Conservation (phyloP, 53 echinoderm and acorn worm genomes). For the Astropecten irregularis region DNA sequence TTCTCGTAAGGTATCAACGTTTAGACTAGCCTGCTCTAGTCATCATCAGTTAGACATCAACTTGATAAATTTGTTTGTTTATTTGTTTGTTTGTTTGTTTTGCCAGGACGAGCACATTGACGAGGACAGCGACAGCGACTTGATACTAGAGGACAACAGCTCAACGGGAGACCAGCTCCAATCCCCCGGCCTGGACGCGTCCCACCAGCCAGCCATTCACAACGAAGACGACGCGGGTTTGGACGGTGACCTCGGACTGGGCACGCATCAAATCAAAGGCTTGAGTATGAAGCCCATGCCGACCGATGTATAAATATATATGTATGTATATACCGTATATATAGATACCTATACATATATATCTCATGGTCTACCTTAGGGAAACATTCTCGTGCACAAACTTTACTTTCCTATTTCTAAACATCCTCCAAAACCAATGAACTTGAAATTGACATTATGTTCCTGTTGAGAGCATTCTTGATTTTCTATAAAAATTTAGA, state of each 20-base stretch:
- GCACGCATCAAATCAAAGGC: constrained; percentile 75
- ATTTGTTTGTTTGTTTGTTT: no score
- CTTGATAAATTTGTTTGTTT: no score
- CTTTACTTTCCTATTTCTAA: no score
- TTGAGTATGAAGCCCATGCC: constrained; percentile 48
- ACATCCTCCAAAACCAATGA: no score
- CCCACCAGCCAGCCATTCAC: constrained; percentile 40
- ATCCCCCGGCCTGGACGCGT: constrained; percentile 13
- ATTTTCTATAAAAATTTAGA: no score
- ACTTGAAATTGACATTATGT: no score
- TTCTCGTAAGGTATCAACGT: no score
- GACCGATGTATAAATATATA: constrained; percentile 35
- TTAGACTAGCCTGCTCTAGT: no score
- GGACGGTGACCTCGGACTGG: constrained; percentile 87
- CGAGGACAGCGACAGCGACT: constrained; percentile 94
- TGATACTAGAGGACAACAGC: constrained; percentile 76
- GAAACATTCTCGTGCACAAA: no score
- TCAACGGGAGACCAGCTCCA: constrained; percentile 6
- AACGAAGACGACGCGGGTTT: constrained; percentile 51
- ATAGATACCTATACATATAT: neutral
- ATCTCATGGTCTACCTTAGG: no score
- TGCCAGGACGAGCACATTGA: constrained; percentile 62
- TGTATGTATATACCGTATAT: constrained; percentile 6
- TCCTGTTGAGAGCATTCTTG: no score
- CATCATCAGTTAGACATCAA: no score